phyloP scores from a whole-genome alignment of 2,888 invertebrate genomes.

The Athetis lepigone region DNA sequence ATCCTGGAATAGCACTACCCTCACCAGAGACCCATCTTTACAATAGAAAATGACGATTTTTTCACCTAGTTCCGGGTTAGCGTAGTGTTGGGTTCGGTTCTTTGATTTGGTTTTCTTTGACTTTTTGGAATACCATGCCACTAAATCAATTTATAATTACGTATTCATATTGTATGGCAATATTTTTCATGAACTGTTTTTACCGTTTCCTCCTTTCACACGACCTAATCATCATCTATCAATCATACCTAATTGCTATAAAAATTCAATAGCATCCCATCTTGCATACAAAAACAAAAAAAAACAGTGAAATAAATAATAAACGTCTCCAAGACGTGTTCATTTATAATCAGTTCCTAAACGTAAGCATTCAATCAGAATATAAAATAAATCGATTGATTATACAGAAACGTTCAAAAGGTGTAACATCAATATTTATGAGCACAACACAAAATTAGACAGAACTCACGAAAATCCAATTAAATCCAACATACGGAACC shows the following conservation, averaged over 20 bases:
- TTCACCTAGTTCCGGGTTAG: too few species aligned
- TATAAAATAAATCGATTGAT: constrained; percentile 23
- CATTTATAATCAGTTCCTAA: constrained; percentile 15
- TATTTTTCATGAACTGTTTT: too few species aligned
- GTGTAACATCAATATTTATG: constrained; percentile 44
- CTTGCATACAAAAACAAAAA: constrained; percentile 9
- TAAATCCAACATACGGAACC: constrained; percentile 43
- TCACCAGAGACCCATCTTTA: too few species aligned
- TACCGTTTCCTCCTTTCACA: constrained; percentile 3
- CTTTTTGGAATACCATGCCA: too few species aligned
- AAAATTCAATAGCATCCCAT: not conserved
- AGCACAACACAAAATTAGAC: constrained; percentile 24
- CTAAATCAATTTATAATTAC: too few species aligned
- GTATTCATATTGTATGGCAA: too few species aligned
- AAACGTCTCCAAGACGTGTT: not conserved
- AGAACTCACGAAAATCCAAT: constrained; percentile 39
- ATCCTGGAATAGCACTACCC: too few species aligned
- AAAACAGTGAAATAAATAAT: not conserved
- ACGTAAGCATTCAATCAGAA: constrained; percentile 31
- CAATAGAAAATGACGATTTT: too few species aligned
- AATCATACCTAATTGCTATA: not conserved
- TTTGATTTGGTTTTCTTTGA: too few species aligned
- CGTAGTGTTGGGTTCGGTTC: too few species aligned
- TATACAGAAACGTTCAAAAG: constrained; percentile 17
- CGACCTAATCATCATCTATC: not conserved